These are phyloP conservation scores for Saccostrea echinata DNA, from an alignment of 1,140 invertebrate genomes.

Conservation along the genomic window DNA sequence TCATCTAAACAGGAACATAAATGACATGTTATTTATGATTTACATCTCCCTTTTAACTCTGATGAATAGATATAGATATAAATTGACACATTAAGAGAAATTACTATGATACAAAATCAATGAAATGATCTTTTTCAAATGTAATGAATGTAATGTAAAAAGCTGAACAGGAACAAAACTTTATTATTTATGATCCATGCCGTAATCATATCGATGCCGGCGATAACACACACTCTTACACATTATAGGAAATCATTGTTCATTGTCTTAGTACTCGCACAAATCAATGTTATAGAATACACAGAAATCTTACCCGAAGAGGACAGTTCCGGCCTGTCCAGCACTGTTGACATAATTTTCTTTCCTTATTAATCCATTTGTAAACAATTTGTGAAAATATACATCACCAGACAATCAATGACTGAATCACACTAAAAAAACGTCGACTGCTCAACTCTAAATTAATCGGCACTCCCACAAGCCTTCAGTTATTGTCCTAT, in stretches of 20 bases:
- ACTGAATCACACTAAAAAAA: constrained; percentile 9
- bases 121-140: too few relatives aligned
- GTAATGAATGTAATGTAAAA: not conserved
- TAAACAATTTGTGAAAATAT: constrained; percentile 36
- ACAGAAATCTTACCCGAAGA: constrained; percentile 58
- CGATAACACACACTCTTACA: not conserved
- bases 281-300: not conserved
- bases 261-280: not conserved
- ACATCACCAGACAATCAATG: not conserved
- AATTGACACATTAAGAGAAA: too few relatives aligned
- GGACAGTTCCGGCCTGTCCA: constrained; percentile 59
- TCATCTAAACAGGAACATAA: too few relatives aligned
- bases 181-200: not conserved
- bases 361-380: not conserved
- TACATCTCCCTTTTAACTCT: too few relatives aligned
- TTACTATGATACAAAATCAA: too few relatives aligned
- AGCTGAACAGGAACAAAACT: not conserved
- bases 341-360: constrained; percentile 58
- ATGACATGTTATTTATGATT: too few relatives aligned
- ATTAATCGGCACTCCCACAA: constrained; percentile 22
- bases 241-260: not conserved
- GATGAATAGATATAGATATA: too few relatives aligned
- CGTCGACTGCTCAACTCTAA: constrained; percentile 21
- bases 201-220: not conserved
- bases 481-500: not conserved